Evolutionary conservation across 2,797 vertebrate species (phyloP).

Genomic region (Malacoraja senta): DNA sequence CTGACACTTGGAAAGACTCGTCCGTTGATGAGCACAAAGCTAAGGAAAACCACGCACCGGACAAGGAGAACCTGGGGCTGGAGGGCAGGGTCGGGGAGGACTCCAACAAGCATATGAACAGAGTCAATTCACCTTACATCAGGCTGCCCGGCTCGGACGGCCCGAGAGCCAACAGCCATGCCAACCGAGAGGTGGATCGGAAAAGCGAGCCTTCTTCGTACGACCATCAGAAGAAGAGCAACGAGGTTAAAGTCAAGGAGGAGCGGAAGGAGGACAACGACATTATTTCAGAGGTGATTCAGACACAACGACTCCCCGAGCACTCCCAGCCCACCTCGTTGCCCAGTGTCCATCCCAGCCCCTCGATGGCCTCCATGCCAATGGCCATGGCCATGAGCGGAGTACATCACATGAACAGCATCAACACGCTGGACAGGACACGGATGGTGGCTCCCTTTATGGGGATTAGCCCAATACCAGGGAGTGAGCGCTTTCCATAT

Average conservation of each 20-base stretch:
- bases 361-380: constrained; percentile 71
- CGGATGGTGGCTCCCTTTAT: constrained; percentile 93
- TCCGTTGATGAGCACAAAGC: constrained; percentile 77
- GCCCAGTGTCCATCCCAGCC: constrained; percentile 56
- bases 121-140: constrained; percentile 76
- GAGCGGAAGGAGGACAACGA: constrained; percentile 91
- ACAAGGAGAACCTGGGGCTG: constrained; percentile 73
- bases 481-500: constrained; percentile 86
- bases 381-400: constrained; percentile 80
- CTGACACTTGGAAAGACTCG: constrained; percentile 72
- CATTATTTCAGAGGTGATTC: constrained; percentile 62
- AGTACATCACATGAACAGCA: constrained; percentile 84
- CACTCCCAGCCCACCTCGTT: constrained; percentile 52
- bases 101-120: constrained; percentile 71
- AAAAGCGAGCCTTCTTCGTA: constrained; percentile 64
- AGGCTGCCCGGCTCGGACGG: constrained; percentile 70
- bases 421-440: constrained; percentile 85
- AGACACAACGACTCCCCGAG: constrained; percentile 62
- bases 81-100: constrained; percentile 70
- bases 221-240: constrained; percentile 77
- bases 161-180: constrained; percentile 66
- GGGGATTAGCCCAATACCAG: constrained; percentile 90
- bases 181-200: constrained; percentile 72
- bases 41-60: constrained; percentile 76
- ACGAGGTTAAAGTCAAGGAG: constrained; percentile 90